A percentile compares a stretch with the other conserved stretches of the same genome.
Conservation (phyloP, 2,113 vertebrate species). For the Hippolais icterina region DNA sequence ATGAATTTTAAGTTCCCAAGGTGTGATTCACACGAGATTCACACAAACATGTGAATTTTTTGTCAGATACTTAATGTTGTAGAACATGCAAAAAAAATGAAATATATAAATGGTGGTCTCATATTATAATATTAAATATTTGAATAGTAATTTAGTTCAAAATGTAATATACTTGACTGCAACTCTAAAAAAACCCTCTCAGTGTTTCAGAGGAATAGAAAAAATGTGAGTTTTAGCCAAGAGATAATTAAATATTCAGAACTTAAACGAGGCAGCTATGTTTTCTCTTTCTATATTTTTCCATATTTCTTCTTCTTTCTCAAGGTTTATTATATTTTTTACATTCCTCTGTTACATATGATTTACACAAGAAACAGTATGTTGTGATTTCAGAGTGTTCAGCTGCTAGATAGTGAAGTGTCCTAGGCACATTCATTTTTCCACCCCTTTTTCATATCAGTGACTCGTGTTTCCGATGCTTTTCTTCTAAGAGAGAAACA, state of each 20-base stretch:
- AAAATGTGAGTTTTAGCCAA: background rate
- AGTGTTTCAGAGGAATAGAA: background rate
- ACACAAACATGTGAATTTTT: background rate
- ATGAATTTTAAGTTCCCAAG: background rate
- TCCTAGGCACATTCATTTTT: background rate
- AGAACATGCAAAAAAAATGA: background rate
- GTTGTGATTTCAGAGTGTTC: background rate
- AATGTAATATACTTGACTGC: background rate
- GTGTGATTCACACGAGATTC: background rate
- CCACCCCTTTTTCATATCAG: background rate
- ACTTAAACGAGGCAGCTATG: background rate
- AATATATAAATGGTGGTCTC: background rate
- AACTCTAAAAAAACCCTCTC: background rate
- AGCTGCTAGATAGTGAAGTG: background rate
- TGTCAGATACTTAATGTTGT: background rate
- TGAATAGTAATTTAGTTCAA: background rate
- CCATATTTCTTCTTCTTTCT: background rate
- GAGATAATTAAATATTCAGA: background rate
- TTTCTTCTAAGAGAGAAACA: background rate
- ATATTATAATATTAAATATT: background rate
- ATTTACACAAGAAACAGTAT: background rate
- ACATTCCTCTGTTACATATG: background rate
- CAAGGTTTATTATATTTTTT: background rate
- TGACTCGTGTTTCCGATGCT: background rate
- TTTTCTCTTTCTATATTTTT: background rate